phyloP scores from a whole-genome alignment of 2,797 vertebrate species.

The Tragopan temminckii region DNA sequence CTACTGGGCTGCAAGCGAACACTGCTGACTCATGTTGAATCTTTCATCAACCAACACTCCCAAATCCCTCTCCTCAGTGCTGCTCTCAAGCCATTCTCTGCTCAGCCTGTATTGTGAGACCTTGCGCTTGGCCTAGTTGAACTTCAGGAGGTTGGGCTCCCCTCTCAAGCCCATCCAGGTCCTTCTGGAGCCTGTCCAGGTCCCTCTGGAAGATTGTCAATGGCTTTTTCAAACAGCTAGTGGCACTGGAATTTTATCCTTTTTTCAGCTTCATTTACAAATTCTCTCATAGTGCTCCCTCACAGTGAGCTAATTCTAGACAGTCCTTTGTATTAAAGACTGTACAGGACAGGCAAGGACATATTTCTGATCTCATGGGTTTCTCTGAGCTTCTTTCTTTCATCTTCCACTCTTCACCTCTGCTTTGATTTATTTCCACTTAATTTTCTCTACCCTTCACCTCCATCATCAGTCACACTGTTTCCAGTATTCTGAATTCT shows the following conservation, averaged over 20 bases:
- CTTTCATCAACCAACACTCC: too few species aligned
- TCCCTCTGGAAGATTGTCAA: background rate
- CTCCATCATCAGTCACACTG: background rate
- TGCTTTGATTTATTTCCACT: background rate
- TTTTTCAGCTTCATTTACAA: background rate
- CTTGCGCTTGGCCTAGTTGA: too few species aligned
- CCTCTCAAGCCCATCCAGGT: too few species aligned
- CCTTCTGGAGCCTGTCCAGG: too few species aligned
- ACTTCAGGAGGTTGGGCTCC: too few species aligned
- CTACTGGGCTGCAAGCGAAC: too few species aligned
- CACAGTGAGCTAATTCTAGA: background rate
- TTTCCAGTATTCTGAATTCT: background rate
- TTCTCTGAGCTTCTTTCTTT: background rate
- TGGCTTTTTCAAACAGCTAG: background rate
- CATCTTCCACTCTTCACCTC: background rate
- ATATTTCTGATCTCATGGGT: background rate
- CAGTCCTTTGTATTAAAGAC: background rate
- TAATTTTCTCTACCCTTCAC: background rate
- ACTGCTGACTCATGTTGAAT: too few species aligned
- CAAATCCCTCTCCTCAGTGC: too few species aligned
- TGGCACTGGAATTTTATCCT: background rate
- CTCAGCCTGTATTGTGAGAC: too few species aligned
- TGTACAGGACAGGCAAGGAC: background rate
- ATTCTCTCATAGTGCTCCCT: background rate
- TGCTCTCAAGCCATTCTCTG: too few species aligned